These are phyloP conservation scores for Trematomus bernacchii DNA, from an alignment of 2,797 vertebrate species.

Conservation along the genomic window DNA sequence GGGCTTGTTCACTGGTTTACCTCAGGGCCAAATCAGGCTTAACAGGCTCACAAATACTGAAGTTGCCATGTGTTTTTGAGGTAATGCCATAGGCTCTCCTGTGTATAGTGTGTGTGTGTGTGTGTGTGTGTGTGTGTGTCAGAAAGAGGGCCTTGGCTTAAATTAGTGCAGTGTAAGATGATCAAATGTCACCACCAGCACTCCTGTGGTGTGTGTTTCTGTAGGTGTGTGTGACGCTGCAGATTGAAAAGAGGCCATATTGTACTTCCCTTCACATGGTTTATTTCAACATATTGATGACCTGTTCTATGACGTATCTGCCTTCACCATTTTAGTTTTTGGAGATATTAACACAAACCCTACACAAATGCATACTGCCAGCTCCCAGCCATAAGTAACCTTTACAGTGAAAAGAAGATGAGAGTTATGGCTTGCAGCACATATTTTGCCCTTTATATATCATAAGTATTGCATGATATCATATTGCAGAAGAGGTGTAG, in stretches of 20 bases:
- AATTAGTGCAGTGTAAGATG: conserved; percentile 73
- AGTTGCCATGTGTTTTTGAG: conserved; percentile 45
- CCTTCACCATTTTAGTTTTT: no score
- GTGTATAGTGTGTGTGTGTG: background rate
- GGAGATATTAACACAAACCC: no score
- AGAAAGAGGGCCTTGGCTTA: conserved; percentile 54
- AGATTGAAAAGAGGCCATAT: conserved; percentile 1
- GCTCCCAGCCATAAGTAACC: no score
- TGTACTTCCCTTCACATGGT: background rate
- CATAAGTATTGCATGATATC: conserved; percentile 20
- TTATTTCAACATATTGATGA: background rate
- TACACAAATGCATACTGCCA: no score
- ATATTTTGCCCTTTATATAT: background rate
- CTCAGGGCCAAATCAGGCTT: conserved; percentile 14
- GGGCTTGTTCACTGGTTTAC: conserved; percentile 17
- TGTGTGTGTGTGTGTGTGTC: background rate
- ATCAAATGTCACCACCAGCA: conserved; percentile 59
- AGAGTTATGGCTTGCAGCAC: background rate
- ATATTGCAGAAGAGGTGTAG: background rate
- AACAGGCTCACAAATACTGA: conserved; percentile 8
- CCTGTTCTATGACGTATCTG: background rate
- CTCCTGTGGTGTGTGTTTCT: conserved; percentile 43
- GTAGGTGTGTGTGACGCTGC: conserved; percentile 2
- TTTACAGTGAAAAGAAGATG: no score
- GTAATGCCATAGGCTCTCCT: conserved; percentile 26